Conservation (phyloP, 2,113 vertebrate species). For the Anhinga rufa region DNA sequence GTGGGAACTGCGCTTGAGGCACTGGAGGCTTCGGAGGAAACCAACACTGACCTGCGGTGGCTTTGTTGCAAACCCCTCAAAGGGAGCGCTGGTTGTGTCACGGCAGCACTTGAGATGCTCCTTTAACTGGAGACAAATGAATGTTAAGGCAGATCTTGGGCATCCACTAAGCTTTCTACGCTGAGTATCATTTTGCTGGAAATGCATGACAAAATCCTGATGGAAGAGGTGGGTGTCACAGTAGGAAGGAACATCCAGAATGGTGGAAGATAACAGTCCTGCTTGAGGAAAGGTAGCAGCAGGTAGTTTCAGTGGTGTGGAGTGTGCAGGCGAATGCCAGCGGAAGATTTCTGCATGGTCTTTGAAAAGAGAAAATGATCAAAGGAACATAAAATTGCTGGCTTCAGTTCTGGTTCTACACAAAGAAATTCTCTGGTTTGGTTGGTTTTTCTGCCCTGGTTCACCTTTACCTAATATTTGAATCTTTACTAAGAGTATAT, state of each 20-base stretch:
- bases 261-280: background rate
- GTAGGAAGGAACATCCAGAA: background rate
- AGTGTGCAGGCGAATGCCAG: background rate
- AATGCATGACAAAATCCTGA: background rate
- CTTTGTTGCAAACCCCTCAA: background rate
- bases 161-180: background rate
- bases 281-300: background rate
- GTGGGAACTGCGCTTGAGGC: background rate
- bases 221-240: background rate
- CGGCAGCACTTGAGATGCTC: background rate
- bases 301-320: background rate
- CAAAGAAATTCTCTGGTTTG: background rate
- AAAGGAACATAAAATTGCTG: background rate
- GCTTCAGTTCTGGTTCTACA: background rate
- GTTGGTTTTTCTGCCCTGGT: background rate
- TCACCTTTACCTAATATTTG: background rate
- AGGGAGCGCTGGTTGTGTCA: background rate
- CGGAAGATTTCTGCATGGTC: background rate
- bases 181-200: background rate
- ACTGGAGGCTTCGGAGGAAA: background rate
- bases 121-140: background rate
- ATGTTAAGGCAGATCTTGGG: background rate
- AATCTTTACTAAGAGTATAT: background rate
- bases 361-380: background rate
- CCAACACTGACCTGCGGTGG: background rate